These are phyloP conservation scores for Seladonia tumulorum DNA, from an alignment of 2,888 invertebrate genomes.

Conservation along the genomic window DNA sequence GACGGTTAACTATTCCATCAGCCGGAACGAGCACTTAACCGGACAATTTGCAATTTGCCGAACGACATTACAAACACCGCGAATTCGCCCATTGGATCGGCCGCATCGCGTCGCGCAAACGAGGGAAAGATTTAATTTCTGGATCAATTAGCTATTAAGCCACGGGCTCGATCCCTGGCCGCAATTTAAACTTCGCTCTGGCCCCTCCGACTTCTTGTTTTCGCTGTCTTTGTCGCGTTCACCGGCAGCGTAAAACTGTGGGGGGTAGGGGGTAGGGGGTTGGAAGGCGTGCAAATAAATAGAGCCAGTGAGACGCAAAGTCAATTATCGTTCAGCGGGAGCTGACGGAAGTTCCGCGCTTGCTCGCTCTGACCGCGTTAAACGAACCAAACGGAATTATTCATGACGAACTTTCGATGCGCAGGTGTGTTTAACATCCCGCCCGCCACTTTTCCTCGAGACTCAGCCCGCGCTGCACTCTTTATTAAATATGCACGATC, in stretches of 20 bases:
- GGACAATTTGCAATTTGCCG: background rate
- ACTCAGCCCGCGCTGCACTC: constrained; percentile 25
- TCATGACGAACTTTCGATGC: constrained; percentile 70
- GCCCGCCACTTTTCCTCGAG: constrained; percentile 49
- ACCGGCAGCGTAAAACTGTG: background rate
- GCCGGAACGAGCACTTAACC: background rate
- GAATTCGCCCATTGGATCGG: background rate
- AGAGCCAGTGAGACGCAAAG: constrained; percentile 63
- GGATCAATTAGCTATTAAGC: constrained; percentile 49
- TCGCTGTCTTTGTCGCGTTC: constrained; percentile 36
- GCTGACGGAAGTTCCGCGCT: constrained; percentile 45
- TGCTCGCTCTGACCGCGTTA: constrained; percentile 41
- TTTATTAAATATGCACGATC: constrained; percentile 60
- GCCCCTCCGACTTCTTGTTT: constrained; percentile 32
- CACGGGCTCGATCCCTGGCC: constrained; percentile 37
- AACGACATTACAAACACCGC: constrained; percentile 6
- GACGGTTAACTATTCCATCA: constrained; percentile 18
- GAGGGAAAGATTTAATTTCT: constrained; percentile 36
- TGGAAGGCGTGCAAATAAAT: constrained; percentile 56
- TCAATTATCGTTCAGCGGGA: constrained; percentile 60
- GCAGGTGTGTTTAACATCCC: constrained; percentile 65
- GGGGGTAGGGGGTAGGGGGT: background rate
- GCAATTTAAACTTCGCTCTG: constrained; percentile 54
- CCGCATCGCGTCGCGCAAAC: background rate
- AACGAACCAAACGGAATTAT: constrained; percentile 69